Base-by-base conservation (phyloP, 2,113 vertebrate species). In the Aegypius monachus region DNA sequence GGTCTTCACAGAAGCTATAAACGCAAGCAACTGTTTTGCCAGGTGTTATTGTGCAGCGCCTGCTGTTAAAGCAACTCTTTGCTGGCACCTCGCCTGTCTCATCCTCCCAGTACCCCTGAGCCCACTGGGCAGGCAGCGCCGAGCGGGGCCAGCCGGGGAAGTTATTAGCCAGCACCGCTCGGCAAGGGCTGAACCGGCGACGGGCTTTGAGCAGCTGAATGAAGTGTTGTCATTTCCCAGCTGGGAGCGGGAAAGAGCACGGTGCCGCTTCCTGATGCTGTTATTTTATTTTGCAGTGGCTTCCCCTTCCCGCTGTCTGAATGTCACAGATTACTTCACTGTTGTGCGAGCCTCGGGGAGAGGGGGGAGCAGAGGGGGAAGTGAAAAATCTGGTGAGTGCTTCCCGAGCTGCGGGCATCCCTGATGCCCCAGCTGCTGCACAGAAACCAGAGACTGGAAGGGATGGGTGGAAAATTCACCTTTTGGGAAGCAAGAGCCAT, bases 251-350 rank as follows among this genome's bases (percentile, higher is more conserved):
- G 93, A 80, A 77, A 53, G 79, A 85, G 93, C 94, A 29, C 38
- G 6, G 94, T 47, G 93, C 90, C 0, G 65, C 95, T 97, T 97
- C 97, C 96, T 95, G 96, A 95, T 14, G 82, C 94, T 95, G 95
- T 92, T 96, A 80, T 96, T 97, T 90, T 92, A 96, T 96, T 97
- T 96, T 96, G 92, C 95, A 81, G 93, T 40, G 1, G 95, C 96
- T 97, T 97, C 94, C 96, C 90, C 94, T 96, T 97, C 96, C 96
- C 87, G 81, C 96, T 97, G 97, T 90, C 95, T 96, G 84, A 94
- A 93, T 95, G 97, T 96, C 96, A 95, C 93, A 90, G 79, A 96
- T 92, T 90, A 85, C 75, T 93, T 36, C 95, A 91, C 95, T 11
- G 81, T 94, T 95, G 86, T 55, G 95, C 2, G 2, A 93, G 94